Evolutionary conservation across 2,113 vertebrate species (phyloP), one percentile per base, ranked within the genome.

Genomic region (Colinus virginianus): DNA sequence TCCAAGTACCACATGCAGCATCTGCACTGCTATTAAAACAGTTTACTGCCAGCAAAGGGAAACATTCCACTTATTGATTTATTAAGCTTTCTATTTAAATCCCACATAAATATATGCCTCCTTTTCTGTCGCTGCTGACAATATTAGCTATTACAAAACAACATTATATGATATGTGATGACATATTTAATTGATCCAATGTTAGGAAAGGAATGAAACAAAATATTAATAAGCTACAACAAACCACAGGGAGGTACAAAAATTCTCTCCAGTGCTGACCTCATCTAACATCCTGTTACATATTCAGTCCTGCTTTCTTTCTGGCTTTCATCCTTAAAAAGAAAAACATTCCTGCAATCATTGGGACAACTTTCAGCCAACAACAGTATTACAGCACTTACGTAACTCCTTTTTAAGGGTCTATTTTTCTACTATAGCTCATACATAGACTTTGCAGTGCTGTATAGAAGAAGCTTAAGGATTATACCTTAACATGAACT

Each of bases 241-340:
- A 87, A 81, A 59, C 45, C 46, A 70, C 6, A 15, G 67, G 20
- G 26, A 68, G 22, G 36, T 40, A 76, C 56, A 78, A 70, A 46
- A 76, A 63, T 23, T 45, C 11, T 66, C n/a, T 49, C 72, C 7
- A 28, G 66, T 1, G 5, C 25, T 51, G 56, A 69, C 70, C 92
- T 89, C 84, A 40, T 22, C 72, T 74, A 83, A 71, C 72, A 49
- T 16, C 36, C 78, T 80, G n/a, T 53, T 66, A 86, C 13, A 17
- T 26, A 91, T 36, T 76, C 78, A 81, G 85, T 55, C 84, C 90
- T 59, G 42, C 48, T 72, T 34, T 38, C 64, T 93, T 94, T 90
- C 74, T 75, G 69, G 88, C 78, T 70, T 80, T 90, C 90, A 86
- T 43, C 89, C 94, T 96, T 91, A 88, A 88, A 97, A 95, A 75